Evolutionary conservation across 2,797 vertebrate genomes (phyloP), one percentile per base, ranked within the genome.

Genomic region (Enteromius viviparus): DNA sequence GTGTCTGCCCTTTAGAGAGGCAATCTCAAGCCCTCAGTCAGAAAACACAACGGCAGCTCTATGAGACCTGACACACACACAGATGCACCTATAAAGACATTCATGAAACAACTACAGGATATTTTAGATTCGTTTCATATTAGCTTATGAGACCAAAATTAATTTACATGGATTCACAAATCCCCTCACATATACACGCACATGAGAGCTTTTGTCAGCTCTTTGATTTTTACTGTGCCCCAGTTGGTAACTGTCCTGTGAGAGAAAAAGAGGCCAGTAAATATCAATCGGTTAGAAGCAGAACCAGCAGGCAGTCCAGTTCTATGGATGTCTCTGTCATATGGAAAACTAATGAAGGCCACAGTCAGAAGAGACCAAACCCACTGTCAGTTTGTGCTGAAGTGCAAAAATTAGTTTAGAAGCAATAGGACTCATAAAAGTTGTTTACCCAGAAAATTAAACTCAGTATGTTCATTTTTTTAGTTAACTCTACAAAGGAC

Each of bases 1-100:
- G 87, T 88, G 90, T 82, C 72, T 68, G 86, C 87, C 82, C 87
- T 76, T 87, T 68, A 72, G 47, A 71, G 17, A 68, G 40, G 53
- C 55, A 71, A 71, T 68, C 71, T 78, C 45, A 74, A 51, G 69
- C 78, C 82, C 49, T 64, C 29, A 19, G 17, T 47, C 71, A 68
- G 69, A 58, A 77, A 51, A 55, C 60, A 51, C 23, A 9, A 53
- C 1, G 4, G 23, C 32, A 84, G 21, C 11, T 75, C 49, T 9
- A 29, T 40, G 47, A 69, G 64, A 26, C 26, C 53, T 64, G 40
- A 58, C 75, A 84, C 65, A 79, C 53, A 66, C 65, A 78, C 68
- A 80, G 82, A 77, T 55, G 49, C 53, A 80, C 76, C 49, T 40
- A 70, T 74, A 75, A 75, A 45, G 45, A 72, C 26, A 32, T 81